Conservation (phyloP, 2,113 vertebrate species). For the Thunnus maccoyii region DNA sequence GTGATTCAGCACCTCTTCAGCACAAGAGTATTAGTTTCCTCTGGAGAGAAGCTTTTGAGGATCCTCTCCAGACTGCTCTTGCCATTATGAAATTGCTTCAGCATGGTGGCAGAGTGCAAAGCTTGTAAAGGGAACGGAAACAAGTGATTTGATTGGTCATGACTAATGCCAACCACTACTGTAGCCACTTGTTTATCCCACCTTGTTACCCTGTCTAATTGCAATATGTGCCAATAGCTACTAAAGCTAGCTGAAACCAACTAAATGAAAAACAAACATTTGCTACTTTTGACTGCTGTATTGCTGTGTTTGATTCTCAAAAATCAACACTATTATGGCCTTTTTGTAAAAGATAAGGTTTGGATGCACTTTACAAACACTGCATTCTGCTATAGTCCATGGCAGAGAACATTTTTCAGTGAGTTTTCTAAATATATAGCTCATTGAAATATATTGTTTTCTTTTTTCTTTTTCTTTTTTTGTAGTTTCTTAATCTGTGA, state of each 20-base stretch:
- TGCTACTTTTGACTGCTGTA: not conserved
- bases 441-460: not conserved
- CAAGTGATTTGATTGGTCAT: constrained; percentile 1
- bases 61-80: not conserved
- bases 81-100: constrained; percentile 16
- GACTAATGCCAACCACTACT: not conserved
- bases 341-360: not conserved
- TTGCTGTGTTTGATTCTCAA: not conserved
- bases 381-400: not conserved
- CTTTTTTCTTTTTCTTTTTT: not conserved
- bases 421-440: not conserved
- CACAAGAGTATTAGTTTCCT: constrained; percentile 1
- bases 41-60: constrained; percentile 9
- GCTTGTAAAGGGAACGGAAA: not conserved
- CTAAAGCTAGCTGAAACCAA: not conserved
- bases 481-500: not conserved
- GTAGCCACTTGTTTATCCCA: not conserved
- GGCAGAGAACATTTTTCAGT: not conserved
- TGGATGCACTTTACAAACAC: not conserved
- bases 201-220: not conserved
- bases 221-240: not conserved
- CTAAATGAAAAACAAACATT: not conserved
- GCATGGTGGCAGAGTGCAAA: not conserved
- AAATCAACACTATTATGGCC: not conserved
- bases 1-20: not conserved